Conservation (phyloP, 2,797 vertebrate genomes). For the Smutsia temminckii region DNA sequence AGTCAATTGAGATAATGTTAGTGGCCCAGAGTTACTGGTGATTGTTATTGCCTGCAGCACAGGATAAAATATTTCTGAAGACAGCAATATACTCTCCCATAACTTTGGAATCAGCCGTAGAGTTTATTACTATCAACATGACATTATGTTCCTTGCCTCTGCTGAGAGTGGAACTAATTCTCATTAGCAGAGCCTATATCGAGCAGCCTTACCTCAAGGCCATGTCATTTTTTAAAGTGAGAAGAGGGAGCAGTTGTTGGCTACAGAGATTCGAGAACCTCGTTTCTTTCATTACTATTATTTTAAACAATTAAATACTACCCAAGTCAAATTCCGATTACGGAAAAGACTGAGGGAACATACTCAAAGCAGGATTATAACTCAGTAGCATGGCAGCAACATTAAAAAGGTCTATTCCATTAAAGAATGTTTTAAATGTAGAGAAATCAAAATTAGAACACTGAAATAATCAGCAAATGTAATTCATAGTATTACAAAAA, state of each 20-base stretch:
- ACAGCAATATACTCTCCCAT: background rate
- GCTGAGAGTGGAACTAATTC: background rate
- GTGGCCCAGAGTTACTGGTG: background rate
- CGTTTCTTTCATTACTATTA: background rate
- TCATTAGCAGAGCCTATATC: accelerated
- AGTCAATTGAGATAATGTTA: background rate
- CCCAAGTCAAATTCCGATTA: background rate
- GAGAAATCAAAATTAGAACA: background rate
- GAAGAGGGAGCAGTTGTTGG: background rate
- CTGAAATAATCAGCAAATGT: background rate
- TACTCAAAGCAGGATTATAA: background rate
- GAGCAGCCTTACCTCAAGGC: background rate
- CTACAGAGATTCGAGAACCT: background rate
- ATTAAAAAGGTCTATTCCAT: background rate
- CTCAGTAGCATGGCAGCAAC: background rate
- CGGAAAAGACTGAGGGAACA: background rate
- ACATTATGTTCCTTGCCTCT: background rate
- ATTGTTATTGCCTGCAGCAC: background rate
- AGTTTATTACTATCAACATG: background rate
- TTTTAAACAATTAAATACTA: background rate
- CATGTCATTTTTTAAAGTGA: background rate
- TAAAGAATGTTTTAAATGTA: background rate
- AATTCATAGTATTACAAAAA: background rate
- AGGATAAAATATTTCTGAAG: slow-evolving; percentile 22
- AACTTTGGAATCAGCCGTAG: background rate